Conservation (phyloP, 2,888 invertebrate species). For the Lissocephala sabroskyi region DNA sequence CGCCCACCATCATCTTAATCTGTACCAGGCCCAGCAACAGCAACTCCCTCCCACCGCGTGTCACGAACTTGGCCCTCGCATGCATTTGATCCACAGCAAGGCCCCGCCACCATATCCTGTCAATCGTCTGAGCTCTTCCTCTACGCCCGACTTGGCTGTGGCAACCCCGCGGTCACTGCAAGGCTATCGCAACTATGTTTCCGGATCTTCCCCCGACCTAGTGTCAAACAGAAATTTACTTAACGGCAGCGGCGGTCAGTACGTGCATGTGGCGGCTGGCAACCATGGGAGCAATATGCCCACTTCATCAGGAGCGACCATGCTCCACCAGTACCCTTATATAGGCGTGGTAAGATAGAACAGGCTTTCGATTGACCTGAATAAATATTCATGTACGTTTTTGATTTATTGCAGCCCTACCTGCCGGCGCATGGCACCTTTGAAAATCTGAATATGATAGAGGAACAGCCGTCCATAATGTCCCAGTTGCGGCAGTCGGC, state of each 20-base stretch:
- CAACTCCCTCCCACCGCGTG: slow-evolving; percentile 45
- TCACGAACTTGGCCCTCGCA: slow-evolving; percentile 67
- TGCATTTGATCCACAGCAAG: slow-evolving; percentile 74
- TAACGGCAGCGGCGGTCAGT: slow-evolving; percentile 64
- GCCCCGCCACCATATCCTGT: slow-evolving; percentile 90
- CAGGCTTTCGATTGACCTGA: too few species aligned
- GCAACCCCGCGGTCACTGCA: slow-evolving; percentile 76
- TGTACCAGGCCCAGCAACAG: slow-evolving; percentile 47
- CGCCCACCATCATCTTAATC: slow-evolving; percentile 56
- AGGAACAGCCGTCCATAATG: slow-evolving; percentile 71
- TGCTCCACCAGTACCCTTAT: slow-evolving; percentile 66
- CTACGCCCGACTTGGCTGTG: slow-evolving; percentile 87
- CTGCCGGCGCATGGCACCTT: slow-evolving; percentile 80
- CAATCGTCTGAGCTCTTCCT: slow-evolving; percentile 84
- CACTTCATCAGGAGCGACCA: slow-evolving; percentile 53
- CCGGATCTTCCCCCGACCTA: slow-evolving; percentile 84
- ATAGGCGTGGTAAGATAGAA: slow-evolving; percentile 29
- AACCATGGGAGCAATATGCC: slow-evolving; percentile 72
- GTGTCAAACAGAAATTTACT: slow-evolving; percentile 82
- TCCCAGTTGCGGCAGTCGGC: slow-evolving; percentile 65
- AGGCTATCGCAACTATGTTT: slow-evolving; percentile 75
- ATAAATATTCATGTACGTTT: slow-evolving; percentile 35
- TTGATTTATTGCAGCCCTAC: slow-evolving; percentile 71
- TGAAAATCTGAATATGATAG: slow-evolving; percentile 79
- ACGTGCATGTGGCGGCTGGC: slow-evolving; percentile 39